These are phyloP conservation scores for Amphiduros pacificus DNA, from an alignment of 2,888 invertebrate species.

Conservation along the genomic window DNA sequence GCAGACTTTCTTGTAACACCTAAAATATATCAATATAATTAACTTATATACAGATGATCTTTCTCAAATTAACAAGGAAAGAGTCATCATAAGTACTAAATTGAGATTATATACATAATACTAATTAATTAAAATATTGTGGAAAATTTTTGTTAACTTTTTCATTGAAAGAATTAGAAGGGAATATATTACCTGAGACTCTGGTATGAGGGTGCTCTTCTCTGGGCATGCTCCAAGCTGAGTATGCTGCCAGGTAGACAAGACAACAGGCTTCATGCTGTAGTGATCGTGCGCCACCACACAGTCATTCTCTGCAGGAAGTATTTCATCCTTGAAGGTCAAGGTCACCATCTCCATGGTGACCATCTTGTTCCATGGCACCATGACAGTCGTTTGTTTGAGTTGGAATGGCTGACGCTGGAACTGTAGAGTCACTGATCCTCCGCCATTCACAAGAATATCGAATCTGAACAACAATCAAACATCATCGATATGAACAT, in stretches of 20 bases:
- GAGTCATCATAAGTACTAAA: no score
- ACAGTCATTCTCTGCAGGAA: conserved; percentile 34
- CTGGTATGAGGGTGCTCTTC: conserved; percentile 55
- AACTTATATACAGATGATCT: not conserved
- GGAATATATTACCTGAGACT: conserved; percentile 58
- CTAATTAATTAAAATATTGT: no score
- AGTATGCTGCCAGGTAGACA: conserved; percentile 58
- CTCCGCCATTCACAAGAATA: conserved; percentile 97
- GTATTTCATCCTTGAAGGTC: conserved; percentile 17
- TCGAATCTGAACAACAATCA: conserved; percentile 89
- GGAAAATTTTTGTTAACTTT: no score
- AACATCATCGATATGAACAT: no score
- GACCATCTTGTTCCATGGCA: conserved; percentile 96
- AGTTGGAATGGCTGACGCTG: conserved; percentile 86
- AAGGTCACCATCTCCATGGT: conserved; percentile 33
- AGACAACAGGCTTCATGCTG: conserved; percentile 49
- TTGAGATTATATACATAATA: no score
- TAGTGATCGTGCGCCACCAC: conserved; percentile 50
- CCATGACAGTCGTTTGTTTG: conserved; percentile 62
- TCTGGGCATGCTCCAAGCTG: conserved; percentile 59
- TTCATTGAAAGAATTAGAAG: no score
- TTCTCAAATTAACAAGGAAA: no score
- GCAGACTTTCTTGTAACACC: conserved; percentile 95
- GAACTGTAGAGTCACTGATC: conserved; percentile 94
- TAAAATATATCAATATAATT: conserved; percentile 53